phyloP scores from a whole-genome alignment of 2,888 invertebrate species.

The Mactromeris polynyma region DNA sequence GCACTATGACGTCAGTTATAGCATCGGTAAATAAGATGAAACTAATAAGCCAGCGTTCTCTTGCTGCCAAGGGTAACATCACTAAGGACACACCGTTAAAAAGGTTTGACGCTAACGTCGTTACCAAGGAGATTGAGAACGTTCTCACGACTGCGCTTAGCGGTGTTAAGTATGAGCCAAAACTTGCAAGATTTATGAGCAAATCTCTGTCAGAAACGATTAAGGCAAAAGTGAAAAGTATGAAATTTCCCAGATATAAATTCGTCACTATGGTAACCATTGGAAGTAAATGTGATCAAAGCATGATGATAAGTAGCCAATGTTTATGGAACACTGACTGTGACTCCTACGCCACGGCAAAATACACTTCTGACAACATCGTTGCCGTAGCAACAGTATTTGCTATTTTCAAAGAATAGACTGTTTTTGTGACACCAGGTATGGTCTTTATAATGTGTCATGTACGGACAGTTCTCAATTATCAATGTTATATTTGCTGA shows the following conservation, averaged over 20 bases:
- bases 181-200: slow-evolving; percentile 56
- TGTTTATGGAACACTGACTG: slow-evolving; percentile 64
- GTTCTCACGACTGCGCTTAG: slow-evolving; percentile 55
- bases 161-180: slow-evolving; percentile 64
- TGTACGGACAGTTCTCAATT: too few species aligned
- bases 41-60: slow-evolving; percentile 56
- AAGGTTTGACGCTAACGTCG: slow-evolving; percentile 62
- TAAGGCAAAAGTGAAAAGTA: slow-evolving; percentile 64
- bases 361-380: slow-evolving; percentile 54
- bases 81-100: slow-evolving; percentile 63
- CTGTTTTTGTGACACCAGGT: neutral
- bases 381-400: slow-evolving; percentile 68
- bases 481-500: too few species aligned
- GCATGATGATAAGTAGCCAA: slow-evolving; percentile 61
- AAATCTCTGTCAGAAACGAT: slow-evolving; percentile 66
- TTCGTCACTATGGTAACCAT: slow-evolving; percentile 70
- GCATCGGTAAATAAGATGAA: slow-evolving; percentile 65
- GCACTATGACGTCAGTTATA: slow-evolving; percentile 49
- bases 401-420: slow-evolving; percentile 67
- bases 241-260: slow-evolving; percentile 72
- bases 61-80: slow-evolving; percentile 67
- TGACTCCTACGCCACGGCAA: slow-evolving; percentile 64
- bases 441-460: neutral
- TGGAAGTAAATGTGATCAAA: slow-evolving; percentile 56
- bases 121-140: slow-evolving; percentile 50